Evolutionary conservation across 2,113 vertebrate species (phyloP).

Genomic region (Forbesichthys papilliferus): DNA sequence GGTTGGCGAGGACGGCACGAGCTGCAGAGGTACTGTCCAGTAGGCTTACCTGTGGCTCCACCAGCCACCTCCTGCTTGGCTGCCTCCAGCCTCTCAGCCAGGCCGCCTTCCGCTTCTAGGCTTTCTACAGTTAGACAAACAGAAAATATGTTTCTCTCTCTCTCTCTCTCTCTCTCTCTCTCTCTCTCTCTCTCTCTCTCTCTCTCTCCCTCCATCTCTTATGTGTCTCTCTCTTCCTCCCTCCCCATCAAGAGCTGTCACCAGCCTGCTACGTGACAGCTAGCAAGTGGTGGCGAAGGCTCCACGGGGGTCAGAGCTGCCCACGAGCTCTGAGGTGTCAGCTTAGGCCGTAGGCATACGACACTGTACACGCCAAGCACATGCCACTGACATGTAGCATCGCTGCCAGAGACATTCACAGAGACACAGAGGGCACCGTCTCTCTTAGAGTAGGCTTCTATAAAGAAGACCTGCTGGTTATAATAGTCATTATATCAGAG

Average conservation of each 20-base stretch:
- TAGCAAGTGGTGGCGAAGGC: slow-evolving; percentile 11
- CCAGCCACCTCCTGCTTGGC: not conserved
- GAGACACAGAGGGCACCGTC: too few species aligned
- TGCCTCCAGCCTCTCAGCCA: slow-evolving; percentile 27
- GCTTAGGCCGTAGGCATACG: slow-evolving; percentile 16
- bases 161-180: not conserved
- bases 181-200: slow-evolving; percentile 2
- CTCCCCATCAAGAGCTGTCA: slow-evolving; percentile 15
- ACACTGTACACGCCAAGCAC: not conserved
- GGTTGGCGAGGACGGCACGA: slow-evolving; percentile 83
- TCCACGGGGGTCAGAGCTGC: slow-evolving; percentile 20
- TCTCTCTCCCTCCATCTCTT: not conserved
- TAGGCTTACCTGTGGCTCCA: slow-evolving; percentile 50
- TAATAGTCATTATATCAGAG: slow-evolving; percentile 65
- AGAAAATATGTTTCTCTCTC: not conserved
- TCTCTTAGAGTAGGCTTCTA: slow-evolving; percentile 11
- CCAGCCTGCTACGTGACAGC: slow-evolving; percentile 29
- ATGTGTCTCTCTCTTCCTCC: not conserved
- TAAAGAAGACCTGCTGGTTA: slow-evolving; percentile 48
- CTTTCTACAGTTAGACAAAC: too few species aligned
- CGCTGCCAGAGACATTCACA: not conserved
- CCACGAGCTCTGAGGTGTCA: slow-evolving; percentile 21
- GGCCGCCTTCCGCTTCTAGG: not conserved
- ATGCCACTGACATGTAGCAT: slow-evolving; percentile 19
- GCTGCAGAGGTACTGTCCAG: slow-evolving; percentile 80